phyloP scores from a whole-genome alignment of 2,113 vertebrate species.

The Marmota monax region DNA sequence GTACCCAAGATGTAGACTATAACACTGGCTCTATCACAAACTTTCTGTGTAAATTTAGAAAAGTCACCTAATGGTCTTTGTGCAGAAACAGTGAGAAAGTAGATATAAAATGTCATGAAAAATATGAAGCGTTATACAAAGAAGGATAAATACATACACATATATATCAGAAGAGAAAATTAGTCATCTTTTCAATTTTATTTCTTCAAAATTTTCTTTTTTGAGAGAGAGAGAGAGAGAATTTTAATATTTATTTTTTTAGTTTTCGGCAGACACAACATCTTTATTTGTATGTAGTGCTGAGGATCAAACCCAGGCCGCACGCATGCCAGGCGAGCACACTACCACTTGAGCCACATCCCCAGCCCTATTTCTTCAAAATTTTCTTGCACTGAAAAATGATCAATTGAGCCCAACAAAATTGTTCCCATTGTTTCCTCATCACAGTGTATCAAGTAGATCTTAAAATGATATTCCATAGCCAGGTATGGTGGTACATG shows the following conservation, averaged over 20 bases:
- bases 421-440: not conserved
- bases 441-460: not conserved
- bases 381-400: not conserved
- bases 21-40: not conserved
- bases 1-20: not conserved
- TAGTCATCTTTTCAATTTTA: not conserved
- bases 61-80: not conserved
- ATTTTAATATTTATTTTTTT: too few relatives aligned
- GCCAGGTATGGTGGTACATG: too few relatives aligned
- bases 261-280: too few relatives aligned
- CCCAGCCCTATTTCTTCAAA: not conserved
- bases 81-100: slow-evolving; percentile 43
- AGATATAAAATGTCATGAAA: not conserved
- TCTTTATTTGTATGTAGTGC: too few relatives aligned
- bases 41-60: slow-evolving; percentile 25
- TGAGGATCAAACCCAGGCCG: too few relatives aligned
- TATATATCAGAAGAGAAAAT: not conserved
- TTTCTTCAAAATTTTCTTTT: not conserved
- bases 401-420: not conserved
- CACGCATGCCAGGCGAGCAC: too few relatives aligned
- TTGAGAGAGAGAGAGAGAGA: too few relatives aligned
- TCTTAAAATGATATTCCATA: not conserved
- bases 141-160: not conserved
- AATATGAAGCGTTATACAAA: slow-evolving; percentile 8
- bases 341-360: too few relatives aligned